Base-by-base conservation (phyloP, 2,888 invertebrate species). In the Pheosia tremula region DNA sequence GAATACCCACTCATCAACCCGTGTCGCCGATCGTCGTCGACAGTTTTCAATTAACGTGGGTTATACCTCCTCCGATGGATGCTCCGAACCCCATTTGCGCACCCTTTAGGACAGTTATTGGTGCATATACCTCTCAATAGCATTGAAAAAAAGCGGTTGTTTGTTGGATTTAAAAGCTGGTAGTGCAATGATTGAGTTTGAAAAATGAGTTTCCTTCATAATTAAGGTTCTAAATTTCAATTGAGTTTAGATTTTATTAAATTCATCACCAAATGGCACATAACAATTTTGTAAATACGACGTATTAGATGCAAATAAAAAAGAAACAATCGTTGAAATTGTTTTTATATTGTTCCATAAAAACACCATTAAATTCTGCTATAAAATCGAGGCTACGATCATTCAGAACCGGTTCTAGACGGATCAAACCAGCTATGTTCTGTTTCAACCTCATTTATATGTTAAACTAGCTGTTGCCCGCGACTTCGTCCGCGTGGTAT, bases 11-110 rank as follows among this genome's bases (percentile, higher is more conserved):
- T 57, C 52, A 49, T 57, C 54, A 56, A 11, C 52, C 62, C 56
- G 47, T 43, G 62, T n/a, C 57, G 64, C 37, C 47, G 59, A 57
- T 61, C 61, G 70, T 72, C 72, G 69, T 71, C 68, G 71, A 61
- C 71, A 13, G 74, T 78, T 79, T 81, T 80, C 73, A 79, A 82
- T 82, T 81, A 80, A 71, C 71, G 69, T 60, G 61, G 77, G 67
- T 79, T 77, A 76, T 77, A 75, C 68, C 69, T 72, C 58, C 63
- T 57, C 67, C 63, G 65, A 56, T 50, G 64, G 24, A 67, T 71
- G 67, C 71, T 68, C 65, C 57, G n/a, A 73, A 78, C 74, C 72
- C 72, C 70, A 74, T 77, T 81, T 78, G 73, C 68, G 75, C 72
- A 75, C 77, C 77, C 75, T 74, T 79, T 77, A 78, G 68, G 57